A percentile compares a stretch with the other conserved stretches of the same genome.
These are phyloP conservation scores for Spisula subtruncata DNA, from an alignment of 2,888 invertebrate genomes.

Conservation along the genomic window DNA sequence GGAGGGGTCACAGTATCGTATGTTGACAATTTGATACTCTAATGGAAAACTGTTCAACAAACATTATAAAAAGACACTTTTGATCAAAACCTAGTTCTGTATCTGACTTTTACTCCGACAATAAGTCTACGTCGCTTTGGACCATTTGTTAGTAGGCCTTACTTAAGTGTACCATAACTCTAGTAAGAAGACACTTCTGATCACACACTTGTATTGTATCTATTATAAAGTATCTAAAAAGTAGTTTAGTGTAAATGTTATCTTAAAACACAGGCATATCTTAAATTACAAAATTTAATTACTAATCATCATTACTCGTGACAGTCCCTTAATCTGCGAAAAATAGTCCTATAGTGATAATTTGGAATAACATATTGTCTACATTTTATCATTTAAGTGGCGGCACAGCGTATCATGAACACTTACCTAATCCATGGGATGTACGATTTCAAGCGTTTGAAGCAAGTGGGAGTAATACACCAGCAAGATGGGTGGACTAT, in stretches of 20 bases:
- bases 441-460: conserved; percentile 31
- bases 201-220: neutral
- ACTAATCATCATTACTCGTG: neutral
- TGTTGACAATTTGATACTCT: neutral
- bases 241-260: neutral
- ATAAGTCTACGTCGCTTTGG: too few relatives aligned
- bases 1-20: neutral
- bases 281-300: neutral
- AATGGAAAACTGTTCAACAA: too few relatives aligned
- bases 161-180: too few relatives aligned
- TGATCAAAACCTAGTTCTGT: too few relatives aligned
- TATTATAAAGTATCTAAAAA: neutral
- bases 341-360: neutral
- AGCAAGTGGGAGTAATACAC: conserved; percentile 14
- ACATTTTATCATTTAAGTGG: neutral
- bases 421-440: conserved; percentile 18
- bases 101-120: too few relatives aligned
- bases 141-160: too few relatives aligned
- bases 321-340: neutral
- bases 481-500: neutral
- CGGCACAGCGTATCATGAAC: neutral
- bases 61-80: neutral
- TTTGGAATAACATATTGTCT: too few relatives aligned
- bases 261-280: neutral
- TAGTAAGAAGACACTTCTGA: too few relatives aligned